These are phyloP conservation scores for Serrognathus titanus DNA, from an alignment of 2,888 invertebrate species.

Conservation along the genomic window DNA sequence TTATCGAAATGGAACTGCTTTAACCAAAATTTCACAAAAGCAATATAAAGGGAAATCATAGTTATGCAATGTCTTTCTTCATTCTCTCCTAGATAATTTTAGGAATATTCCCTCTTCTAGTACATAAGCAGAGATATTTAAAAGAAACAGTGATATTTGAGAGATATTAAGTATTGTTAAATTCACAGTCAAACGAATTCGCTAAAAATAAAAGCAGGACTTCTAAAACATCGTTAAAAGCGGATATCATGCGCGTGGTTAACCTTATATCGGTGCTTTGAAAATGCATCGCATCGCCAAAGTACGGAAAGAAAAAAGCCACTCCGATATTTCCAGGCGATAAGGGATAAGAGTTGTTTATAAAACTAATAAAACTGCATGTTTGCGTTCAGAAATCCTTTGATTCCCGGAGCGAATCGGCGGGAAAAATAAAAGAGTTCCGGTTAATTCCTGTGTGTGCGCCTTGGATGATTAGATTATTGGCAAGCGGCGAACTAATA, in stretches of 20 bases:
- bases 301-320: constrained; percentile 3
- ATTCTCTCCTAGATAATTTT: too few relatives aligned
- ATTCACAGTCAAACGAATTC: too few relatives aligned
- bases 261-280: constrained; percentile 19
- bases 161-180: too few relatives aligned
- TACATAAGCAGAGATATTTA: too few relatives aligned
- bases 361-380: constrained; percentile 27
- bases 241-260: constrained; percentile 17
- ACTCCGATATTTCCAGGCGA: constrained; percentile 19
- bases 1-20: too few relatives aligned
- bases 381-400: constrained; percentile 28
- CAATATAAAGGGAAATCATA: too few relatives aligned
- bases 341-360: constrained; percentile 20
- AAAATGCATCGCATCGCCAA: constrained; percentile 15
- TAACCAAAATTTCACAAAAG: too few relatives aligned
- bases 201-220: too few relatives aligned
- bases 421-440: constrained; percentile 22
- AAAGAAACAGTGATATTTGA: too few relatives aligned
- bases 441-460: constrained; percentile 29
- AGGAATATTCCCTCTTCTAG: too few relatives aligned
- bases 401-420: constrained; percentile 26
- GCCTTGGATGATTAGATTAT: constrained; percentile 37
- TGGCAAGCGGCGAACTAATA: constrained; percentile 36
- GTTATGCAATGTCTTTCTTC: too few relatives aligned
- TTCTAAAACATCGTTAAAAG: too few relatives aligned